Base-by-base conservation (phyloP, 1,140 invertebrate genomes). In the Aricia agestis region DNA sequence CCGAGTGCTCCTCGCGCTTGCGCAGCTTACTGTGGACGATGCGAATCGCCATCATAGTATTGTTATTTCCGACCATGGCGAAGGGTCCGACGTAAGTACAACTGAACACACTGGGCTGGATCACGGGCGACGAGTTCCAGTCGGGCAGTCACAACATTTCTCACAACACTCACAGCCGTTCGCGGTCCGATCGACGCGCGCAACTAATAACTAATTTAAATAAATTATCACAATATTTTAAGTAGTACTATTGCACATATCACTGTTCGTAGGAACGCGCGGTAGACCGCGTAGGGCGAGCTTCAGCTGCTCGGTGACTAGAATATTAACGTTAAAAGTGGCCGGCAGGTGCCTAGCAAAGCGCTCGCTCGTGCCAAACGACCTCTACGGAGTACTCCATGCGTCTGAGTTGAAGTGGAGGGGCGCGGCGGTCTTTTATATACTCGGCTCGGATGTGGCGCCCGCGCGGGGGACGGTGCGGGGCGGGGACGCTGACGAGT, bases 11-110 rank as follows among this genome's bases (percentile, higher is more conserved):
- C 91, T 96, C 96, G 72, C 95, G 93, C 92, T 97, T 96, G 80
- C 95, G 94, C 91, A 97, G 93, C 92, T 96, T 97, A 92, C 95
- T 97, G 94, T 95, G 95, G 92, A 97, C 96, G 94, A 97, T 95
- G 92, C 95, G 95, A 84, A 97, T 95, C 81, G 96, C 95, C 90
- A 96, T 95, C 94, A 96, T 94, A 85, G 95, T 96, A 85, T 95
- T 95, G 92, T 95, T 96, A 91, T 93, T 95, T 87, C 95, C 95
- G 82, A 96, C 95, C 95, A 96, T 96, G 78, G 87, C 70, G 77
- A 85, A 87, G 61, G 82, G 81, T 82, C 82, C 82, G 68, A 87
- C 82, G 81, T 86, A 89, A 90, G 87, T 86, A 85, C 81, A 87
- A 87, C 79, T 81, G 78, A 84, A 83, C 78, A 87, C 87, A 91